Percentiles rank a stretch among this genome's conserved stretches.
Conservation (phyloP, 1,140 invertebrate genomes). For the Cherax quadricarinatus region DNA sequence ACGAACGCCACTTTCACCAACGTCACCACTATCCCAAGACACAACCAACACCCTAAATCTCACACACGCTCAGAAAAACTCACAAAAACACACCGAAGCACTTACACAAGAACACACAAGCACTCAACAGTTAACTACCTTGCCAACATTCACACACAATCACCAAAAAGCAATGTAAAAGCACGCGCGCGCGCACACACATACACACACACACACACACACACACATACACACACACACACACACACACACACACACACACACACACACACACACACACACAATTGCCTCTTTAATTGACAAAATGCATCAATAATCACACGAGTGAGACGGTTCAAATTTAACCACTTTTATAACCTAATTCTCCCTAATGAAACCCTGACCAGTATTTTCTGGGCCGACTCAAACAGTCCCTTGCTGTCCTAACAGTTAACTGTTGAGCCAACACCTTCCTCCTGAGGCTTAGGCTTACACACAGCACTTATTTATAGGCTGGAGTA, state of each 20-base stretch:
- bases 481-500: not conserved
- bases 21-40: too few species aligned
- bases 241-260: not conserved
- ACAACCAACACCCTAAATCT: too few species aligned
- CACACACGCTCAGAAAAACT: too few species aligned
- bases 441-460: too few species aligned
- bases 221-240: conserved; percentile 21
- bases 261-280: conserved; percentile 24
- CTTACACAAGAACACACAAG: too few species aligned
- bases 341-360: conserved; percentile 22
- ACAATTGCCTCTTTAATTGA: not conserved
- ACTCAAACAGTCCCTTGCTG: not conserved
- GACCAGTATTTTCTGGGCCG: conserved; percentile 5
- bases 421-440: not conserved
- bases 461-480: too few species aligned
- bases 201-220: not conserved
- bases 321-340: conserved; percentile 2
- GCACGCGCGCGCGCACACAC: too few species aligned
- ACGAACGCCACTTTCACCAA: too few species aligned
- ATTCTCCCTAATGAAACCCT: conserved; percentile 7
- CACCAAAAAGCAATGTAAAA: too few species aligned
- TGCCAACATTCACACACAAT: too few species aligned
- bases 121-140: too few species aligned
- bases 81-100: too few species aligned
- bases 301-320: conserved; percentile 5